Base-by-base conservation (phyloP, 2,797 vertebrate species). In the Sebastolobus alascanus region DNA sequence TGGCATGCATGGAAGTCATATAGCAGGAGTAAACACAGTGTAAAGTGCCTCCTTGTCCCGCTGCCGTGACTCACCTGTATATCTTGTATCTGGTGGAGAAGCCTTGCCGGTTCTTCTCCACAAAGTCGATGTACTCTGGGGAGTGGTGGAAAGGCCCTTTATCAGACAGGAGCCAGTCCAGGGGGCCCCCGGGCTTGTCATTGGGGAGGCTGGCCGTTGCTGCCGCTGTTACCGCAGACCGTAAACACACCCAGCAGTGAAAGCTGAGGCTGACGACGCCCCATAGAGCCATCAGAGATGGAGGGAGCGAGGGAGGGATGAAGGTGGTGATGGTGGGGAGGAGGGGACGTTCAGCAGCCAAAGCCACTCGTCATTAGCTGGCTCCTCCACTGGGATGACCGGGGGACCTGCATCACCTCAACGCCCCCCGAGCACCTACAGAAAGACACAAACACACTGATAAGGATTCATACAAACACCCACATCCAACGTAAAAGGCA, bases 71-170 rank as follows among this genome's bases (percentile, higher is more conserved):
- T 94, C 94, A 99, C 98, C 98, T 98, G 96, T 99, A 99, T 87
- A 99, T 99, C 95, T 99, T 99, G 96, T 99, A 99, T 96, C 98
- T 96, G 64, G 98, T 99, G 92, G 97, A 98, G 96, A 99, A 99
- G 93, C 98, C 98, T 92, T 98, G 98, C 5, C 96, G 96, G 94
- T 98, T 98, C 95, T 97, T 97, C 93, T 99, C 98, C 96, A 99
- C 97, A 92, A 99, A 99, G 95, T 99, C 98, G 12, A 97, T 97
- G 94, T 99, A 99, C 93, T 99, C 98, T 82, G 97, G 97, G 80
- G 98, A 97, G 92, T 98, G 97, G 92, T 99, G 98, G 94, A 99
- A 99, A 75, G 98, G 98, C 93, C 98, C 98, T 95, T 99, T 99
- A 93, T 99, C 98, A 79, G 98, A 99, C 86, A 99, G 97, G 91